These are phyloP conservation scores for Anguilla anguilla DNA, from an alignment of 2,797 vertebrate species.

Conservation along the genomic window DNA sequence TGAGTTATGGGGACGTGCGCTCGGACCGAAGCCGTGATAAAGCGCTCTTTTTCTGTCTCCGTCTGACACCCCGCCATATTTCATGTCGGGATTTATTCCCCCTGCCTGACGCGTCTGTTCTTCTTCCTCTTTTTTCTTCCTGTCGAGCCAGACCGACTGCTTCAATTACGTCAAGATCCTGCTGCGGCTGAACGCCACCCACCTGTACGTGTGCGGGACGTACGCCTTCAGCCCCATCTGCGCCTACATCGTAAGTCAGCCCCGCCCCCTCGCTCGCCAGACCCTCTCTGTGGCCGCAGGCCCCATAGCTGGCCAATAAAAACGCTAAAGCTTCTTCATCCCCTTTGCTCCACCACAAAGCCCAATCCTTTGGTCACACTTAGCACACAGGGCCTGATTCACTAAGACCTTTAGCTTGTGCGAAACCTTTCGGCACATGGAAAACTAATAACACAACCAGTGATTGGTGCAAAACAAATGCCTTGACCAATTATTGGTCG, in stretches of 20 bases:
- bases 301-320: background rate
- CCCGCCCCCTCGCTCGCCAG: background rate
- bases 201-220: slow-evolving; percentile 91
- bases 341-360: background rate
- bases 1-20: background rate
- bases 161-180: slow-evolving; percentile 98
- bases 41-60: background rate
- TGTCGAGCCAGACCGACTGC: slow-evolving; percentile 83
- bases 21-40: background rate
- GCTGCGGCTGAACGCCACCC: slow-evolving; percentile 84
- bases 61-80: background rate
- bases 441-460: no score
- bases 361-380: background rate
- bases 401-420: no score
- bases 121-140: background rate
- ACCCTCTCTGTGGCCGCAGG: background rate
- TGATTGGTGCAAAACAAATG: no score
- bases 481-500: no score
- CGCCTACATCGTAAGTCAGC: slow-evolving; percentile 86
- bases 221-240: slow-evolving; percentile 94
- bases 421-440: no score
- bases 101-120: background rate
- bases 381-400: background rate
- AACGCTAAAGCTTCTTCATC: background rate
- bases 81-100: background rate